phyloP scores from a whole-genome alignment of 2,888 invertebrate genomes.

The Plagodis dolabraria region DNA sequence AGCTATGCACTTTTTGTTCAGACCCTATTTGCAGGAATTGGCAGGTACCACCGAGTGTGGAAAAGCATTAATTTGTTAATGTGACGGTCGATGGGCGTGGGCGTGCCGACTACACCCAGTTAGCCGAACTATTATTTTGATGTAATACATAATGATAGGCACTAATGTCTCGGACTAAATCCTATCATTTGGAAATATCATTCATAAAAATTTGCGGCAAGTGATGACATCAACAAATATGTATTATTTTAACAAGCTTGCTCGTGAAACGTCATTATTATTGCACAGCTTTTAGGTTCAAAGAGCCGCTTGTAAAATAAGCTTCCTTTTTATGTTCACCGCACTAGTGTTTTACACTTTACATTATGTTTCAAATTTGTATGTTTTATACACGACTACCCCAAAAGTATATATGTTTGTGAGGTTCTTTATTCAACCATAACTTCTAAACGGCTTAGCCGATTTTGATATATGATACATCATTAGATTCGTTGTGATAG shows the following conservation, averaged over 20 bases:
- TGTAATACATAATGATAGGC: conserved; percentile 29
- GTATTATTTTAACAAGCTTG: neutral
- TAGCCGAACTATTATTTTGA: conserved; percentile 42
- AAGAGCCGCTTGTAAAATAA: too few relatives aligned
- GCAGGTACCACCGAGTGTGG: conserved; percentile 69
- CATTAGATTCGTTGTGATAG: too few relatives aligned
- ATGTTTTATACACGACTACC: too few relatives aligned
- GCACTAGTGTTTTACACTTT: too few relatives aligned
- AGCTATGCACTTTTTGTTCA: conserved; percentile 77
- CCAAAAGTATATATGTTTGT: too few relatives aligned
- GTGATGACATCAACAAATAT: conserved; percentile 2
- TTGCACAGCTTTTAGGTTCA: too few relatives aligned
- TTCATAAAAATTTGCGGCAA: conserved; percentile 11
- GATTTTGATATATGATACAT: too few relatives aligned
- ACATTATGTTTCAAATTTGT: too few relatives aligned
- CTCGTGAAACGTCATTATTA: too few relatives aligned
- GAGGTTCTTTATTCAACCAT: too few relatives aligned
- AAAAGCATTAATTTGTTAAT: conserved; percentile 73
- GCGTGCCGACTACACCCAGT: conserved; percentile 56
- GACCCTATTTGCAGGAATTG: conserved; percentile 75
- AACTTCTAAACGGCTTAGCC: too few relatives aligned
- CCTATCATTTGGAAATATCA: conserved; percentile 14
- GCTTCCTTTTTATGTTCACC: too few relatives aligned
- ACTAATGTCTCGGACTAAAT: conserved; percentile 3
- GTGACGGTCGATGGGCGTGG: conserved; percentile 61